Percentiles rank a stretch among this genome's conserved stretches.
Evolutionary conservation across 2,113 vertebrate species (phyloP).

Genomic region (Upupa epops): DNA sequence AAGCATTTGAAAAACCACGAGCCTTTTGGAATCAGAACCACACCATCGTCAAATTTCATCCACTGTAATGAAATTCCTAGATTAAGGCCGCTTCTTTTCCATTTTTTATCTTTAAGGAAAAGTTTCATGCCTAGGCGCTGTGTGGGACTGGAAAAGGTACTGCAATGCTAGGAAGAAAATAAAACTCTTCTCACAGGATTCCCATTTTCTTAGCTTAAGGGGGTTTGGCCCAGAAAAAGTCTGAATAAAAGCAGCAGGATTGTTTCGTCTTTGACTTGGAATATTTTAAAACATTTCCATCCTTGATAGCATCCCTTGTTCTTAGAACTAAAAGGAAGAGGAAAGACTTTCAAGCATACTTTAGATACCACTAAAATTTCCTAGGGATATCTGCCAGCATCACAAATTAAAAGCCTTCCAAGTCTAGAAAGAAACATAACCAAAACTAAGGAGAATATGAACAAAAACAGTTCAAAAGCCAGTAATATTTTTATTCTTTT

Average conservation of each 20-base stretch:
- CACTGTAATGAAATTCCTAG: background rate
- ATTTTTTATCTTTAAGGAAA: background rate
- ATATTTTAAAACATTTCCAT: background rate
- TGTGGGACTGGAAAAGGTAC: background rate
- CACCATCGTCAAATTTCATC: background rate
- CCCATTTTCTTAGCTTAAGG: background rate
- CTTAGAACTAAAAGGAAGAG: constrained; percentile 1
- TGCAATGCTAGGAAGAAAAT: background rate
- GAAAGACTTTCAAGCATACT: background rate
- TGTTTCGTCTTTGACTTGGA: background rate
- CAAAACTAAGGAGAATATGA: background rate
- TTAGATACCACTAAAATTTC: constrained; percentile 18
- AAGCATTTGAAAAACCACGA: background rate
- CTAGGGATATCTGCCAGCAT: constrained; percentile 5
- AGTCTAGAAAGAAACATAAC: background rate
- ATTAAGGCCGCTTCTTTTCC: background rate
- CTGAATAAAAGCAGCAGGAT: background rate
- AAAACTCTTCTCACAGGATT: background rate
- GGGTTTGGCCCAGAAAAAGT: background rate
- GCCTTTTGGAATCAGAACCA: background rate
- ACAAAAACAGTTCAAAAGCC: background rate
- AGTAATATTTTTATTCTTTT: background rate
- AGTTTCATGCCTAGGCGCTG: background rate
- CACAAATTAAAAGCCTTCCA: background rate
- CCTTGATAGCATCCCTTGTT: background rate